Evolutionary conservation across 2,888 invertebrate genomes (phyloP).

Genomic region (Onthophagus sagittarius): DNA sequence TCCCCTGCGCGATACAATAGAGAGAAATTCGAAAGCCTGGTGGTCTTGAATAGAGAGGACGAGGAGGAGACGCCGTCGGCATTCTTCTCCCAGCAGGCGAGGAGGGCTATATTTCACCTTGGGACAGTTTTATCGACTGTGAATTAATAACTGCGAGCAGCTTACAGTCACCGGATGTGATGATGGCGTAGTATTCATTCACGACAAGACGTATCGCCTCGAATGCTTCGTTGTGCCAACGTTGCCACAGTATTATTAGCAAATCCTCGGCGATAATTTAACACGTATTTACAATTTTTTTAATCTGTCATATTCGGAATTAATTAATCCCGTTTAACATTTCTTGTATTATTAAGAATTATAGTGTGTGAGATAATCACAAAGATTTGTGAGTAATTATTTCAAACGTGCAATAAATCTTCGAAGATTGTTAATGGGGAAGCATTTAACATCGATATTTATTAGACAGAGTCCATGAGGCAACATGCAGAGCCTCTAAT

Average conservation of each 20-base stretch:
- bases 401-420: neutral
- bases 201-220: neutral
- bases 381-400: too few relatives aligned
- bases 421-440: neutral
- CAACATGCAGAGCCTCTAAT: neutral
- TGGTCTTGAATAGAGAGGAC: neutral
- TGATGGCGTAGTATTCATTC: neutral
- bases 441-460: neutral
- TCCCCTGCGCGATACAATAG: neutral
- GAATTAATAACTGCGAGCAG: slow-evolving; percentile 4
- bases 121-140: slow-evolving; percentile 4
- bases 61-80: neutral
- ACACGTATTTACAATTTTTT: neutral
- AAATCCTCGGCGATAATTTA: neutral
- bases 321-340: too few relatives aligned
- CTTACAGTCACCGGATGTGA: neutral
- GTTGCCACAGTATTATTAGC: neutral
- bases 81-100: neutral
- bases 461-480: neutral
- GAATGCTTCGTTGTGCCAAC: neutral
- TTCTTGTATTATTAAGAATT: too few relatives aligned
- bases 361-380: too few relatives aligned
- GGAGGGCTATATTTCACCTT: neutral
- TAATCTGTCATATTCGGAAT: too few relatives aligned
- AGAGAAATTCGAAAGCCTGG: neutral